Base-by-base conservation (phyloP, 2,888 invertebrate genomes). In the Epistrophe eligans region DNA sequence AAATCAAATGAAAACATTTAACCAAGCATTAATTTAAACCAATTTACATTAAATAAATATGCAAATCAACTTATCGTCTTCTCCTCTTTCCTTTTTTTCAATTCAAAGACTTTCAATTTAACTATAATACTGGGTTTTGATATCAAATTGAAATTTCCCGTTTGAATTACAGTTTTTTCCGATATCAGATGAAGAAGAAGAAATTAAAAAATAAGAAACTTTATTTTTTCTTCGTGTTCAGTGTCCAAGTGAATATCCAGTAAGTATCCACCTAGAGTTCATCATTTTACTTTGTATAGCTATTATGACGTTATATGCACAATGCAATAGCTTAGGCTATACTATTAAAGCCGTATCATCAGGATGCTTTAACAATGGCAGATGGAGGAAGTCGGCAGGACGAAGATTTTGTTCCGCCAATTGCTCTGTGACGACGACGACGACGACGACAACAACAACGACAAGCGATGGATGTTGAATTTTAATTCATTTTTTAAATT, bases 401-500 rank as follows among this genome's bases (percentile, higher is more conserved):
- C 17, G 32, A 32, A 66, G 13, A 45, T n/a, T 45, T 17, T 48
- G 32, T 66, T 9, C 17, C 43, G 45, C 45, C 57, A 71, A 24
- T 32, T 32, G 32, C 32, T 7, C 0, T 40, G n/a, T n/a, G n/a
- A 13, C 38, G 9, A 19, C 9, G 8, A 50, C 2, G 40, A 38
- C 28, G 15, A 28, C 1, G 28, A 8, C 55, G 24, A 24, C 1
- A 24, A 50, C 17, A 19, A 15, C 32, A 32, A 28, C 13, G 24
- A 52, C 28, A 0, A 32, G 32, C 19, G 40, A 40, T 66, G 50
- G 52, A 79, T 35, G 57, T 62, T 84, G 85, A 82, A 82, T 82
- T 85, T 85, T 77, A 82, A 85, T 85, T 85, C 70, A 38, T 85
- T 85, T 85, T 85, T 85, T 74, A 74, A 85, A 85, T 85, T 79